phyloP scores from a whole-genome alignment of 1,140 invertebrate genomes.

The Ridgeia piscesae region DNA sequence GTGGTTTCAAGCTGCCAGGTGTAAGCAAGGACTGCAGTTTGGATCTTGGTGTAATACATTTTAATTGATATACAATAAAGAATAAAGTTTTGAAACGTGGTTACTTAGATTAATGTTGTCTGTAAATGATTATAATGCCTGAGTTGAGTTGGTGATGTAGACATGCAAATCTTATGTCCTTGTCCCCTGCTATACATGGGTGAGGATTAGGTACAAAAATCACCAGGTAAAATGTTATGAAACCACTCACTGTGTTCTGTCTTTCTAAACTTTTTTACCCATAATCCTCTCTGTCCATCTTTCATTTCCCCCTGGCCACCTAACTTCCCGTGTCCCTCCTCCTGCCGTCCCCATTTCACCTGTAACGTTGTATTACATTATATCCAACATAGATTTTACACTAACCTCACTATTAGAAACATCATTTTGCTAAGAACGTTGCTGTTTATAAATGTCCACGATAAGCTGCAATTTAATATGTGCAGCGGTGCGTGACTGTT shows the following conservation, averaged over 20 bases:
- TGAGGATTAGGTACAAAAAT: too few relatives aligned
- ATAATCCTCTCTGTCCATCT: too few relatives aligned
- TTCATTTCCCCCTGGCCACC: too few relatives aligned
- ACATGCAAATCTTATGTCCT: neutral
- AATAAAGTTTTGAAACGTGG: neutral
- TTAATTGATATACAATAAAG: neutral
- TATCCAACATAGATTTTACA: neutral
- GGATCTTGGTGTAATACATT: neutral
- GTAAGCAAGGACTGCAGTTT: neutral
- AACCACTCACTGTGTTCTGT: too few relatives aligned
- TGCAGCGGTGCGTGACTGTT: neutral
- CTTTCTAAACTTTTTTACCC: too few relatives aligned
- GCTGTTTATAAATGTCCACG: too few relatives aligned
- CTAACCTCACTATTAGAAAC: neutral
- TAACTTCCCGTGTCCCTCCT: too few relatives aligned
- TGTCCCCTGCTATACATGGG: too few relatives aligned
- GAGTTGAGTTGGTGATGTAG: too few relatives aligned
- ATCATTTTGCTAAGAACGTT: neutral
- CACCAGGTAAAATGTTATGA: too few relatives aligned
- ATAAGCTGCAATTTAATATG: neutral
- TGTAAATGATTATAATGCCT: too few relatives aligned
- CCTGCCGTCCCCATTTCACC: too few relatives aligned
- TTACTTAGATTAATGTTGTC: neutral
- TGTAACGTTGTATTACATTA: neutral
- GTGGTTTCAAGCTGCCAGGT: neutral